Base-by-base conservation (phyloP, 2,888 invertebrate genomes). In the Hemistola chrysoprasaria region DNA sequence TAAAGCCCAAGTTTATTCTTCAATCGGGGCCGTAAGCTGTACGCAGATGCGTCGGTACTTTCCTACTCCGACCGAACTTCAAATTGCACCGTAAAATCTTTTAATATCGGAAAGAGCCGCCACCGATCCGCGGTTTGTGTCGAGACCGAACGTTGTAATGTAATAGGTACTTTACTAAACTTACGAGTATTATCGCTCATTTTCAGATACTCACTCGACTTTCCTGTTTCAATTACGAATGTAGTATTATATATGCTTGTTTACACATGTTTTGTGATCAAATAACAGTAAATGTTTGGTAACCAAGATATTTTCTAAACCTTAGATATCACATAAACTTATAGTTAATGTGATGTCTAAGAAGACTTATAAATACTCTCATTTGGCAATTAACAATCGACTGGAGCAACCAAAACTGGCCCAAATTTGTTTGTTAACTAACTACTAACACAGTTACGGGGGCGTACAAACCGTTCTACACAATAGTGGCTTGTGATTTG, bases 71-170 rank as follows among this genome's bases (percentile, higher is more conserved):
- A 51, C 53, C 47, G 29, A 56, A 58, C 59, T 47, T 42, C 41
- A 35, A 56, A 55, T 50, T 59, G 59, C 58, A 62, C 56, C 62
- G 57, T 54, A 58, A 68, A 65, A 65, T 65, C 57, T 64, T 70
- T 64, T 72, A 71, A 69, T 71, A 70, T 59, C 59, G 56, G 55
- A 56, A 60, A 69, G 66, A 70, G 68, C 54, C 63, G 28, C 33
- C 23, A 39, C 40, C 32, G 16, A 26, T 6, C 3, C 25, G 8
- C 35, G 26, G 31, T 31, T 22, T 27, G 20, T 6, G 35, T 11
- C 11, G 11, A 3, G 9, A 8, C 8, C 11, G 29, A 8, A 30
- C 16, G 16, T 3, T 16, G 16, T 4, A 16, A 16, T 16, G 16
- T 2, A 16, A 16, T n/a, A n/a, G n/a, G n/a, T n/a, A n/a, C n/a